Percentiles rank a stretch among this genome's conserved stretches.
phyloP scores from a whole-genome alignment of 2,888 invertebrate genomes.

The Cosmopolites sordidus region DNA sequence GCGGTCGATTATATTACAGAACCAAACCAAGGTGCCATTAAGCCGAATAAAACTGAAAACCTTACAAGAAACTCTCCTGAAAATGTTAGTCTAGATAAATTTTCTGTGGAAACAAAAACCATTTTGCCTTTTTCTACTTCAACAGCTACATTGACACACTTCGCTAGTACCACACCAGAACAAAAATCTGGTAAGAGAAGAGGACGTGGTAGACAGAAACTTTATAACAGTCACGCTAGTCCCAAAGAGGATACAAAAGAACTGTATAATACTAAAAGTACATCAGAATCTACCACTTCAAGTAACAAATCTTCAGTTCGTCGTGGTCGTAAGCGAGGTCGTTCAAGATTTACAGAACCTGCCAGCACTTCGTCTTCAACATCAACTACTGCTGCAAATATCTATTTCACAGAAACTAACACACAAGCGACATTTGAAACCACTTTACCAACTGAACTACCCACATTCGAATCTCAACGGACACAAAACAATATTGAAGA shows the following conservation, averaged over 20 bases:
- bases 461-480: no score
- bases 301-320: neutral
- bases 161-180: conserved; percentile 4
- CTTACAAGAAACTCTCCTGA: no score
- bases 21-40: no score
- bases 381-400: neutral
- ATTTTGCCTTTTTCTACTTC: no score
- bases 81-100: no score
- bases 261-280: neutral
- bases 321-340: conserved; percentile 14
- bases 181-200: conserved; percentile 2
- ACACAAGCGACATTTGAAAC: neutral
- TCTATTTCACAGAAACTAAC: neutral
- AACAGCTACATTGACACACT: conserved; percentile 3
- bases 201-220: conserved; percentile 12
- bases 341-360: conserved; percentile 14
- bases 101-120: no score
- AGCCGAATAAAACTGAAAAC: neutral
- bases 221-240: neutral
- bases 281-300: neutral
- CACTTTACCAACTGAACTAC: neutral
- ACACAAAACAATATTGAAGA: no score
- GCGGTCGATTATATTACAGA: no score
- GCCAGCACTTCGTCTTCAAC: conserved; percentile 3
- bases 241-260: neutral